Conservation (phyloP, 2,888 invertebrate genomes). For the Agrenia bidenticulata region DNA sequence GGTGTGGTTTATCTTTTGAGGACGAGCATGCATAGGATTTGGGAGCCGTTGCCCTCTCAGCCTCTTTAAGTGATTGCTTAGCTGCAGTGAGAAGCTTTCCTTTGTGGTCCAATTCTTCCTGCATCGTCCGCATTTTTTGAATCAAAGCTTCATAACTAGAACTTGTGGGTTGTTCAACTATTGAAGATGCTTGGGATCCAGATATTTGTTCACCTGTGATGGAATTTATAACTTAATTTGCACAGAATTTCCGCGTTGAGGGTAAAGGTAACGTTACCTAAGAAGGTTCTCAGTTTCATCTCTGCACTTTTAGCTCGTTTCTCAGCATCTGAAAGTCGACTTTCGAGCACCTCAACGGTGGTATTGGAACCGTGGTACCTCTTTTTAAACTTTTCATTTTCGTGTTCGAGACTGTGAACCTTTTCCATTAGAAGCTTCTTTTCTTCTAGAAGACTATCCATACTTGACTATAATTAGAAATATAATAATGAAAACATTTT, state of each 20-base stretch:
- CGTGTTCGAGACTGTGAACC: conserved; percentile 46
- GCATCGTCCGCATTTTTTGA: conserved; percentile 29
- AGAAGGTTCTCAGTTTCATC: conserved; percentile 49
- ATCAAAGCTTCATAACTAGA: conserved; percentile 26
- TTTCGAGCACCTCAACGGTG: conserved; percentile 37
- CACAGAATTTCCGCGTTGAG: too few relatives aligned
- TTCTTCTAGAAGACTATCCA: conserved; percentile 46
- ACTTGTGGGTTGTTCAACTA: neutral
- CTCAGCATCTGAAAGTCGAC: conserved; percentile 45
- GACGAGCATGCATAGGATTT: conserved; percentile 9
- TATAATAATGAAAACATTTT: neutral
- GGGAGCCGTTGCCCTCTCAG: conserved; percentile 18
- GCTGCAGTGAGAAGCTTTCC: conserved; percentile 27
- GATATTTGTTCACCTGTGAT: neutral
- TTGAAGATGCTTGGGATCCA: neutral
- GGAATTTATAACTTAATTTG: neutral
- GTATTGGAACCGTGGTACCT: conserved; percentile 43
- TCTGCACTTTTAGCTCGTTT: conserved; percentile 49
- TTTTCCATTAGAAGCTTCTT: conserved; percentile 47
- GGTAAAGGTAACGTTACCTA: conserved; percentile 34
- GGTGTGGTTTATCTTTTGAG: neutral
- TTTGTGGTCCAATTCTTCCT: conserved; percentile 33
- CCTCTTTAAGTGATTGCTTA: conserved; percentile 32
- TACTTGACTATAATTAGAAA: conserved; percentile 34
- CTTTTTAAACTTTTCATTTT: conserved; percentile 44